phyloP scores from a whole-genome alignment of 30 jellyfish, hydroid and myxozoan species.

The Pseudorhiza aurosa region DNA sequence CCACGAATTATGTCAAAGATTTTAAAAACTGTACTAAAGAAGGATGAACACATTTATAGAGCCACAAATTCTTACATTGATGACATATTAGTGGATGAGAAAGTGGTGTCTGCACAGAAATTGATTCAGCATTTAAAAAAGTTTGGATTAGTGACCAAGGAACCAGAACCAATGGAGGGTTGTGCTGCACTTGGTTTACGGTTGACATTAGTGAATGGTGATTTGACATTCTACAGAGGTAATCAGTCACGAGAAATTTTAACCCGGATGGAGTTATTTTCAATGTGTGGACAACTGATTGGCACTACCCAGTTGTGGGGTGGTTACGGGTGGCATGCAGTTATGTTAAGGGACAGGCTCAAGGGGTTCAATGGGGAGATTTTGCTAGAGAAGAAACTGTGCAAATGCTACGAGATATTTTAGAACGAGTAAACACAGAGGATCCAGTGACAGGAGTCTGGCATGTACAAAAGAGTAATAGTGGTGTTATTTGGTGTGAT shows the following conservation, averaged over 20 bases:
- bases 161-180: constrained; percentile 42
- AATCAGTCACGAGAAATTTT: neutral
- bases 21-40: neutral
- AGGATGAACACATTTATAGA: neutral
- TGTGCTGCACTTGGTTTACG: constrained; percentile 33
- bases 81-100: constrained; percentile 21
- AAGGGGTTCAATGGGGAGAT: constrained; percentile 17
- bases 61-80: constrained; percentile 19
- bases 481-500: constrained; percentile 37
- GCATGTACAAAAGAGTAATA: constrained; percentile 8
- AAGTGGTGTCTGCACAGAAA: constrained; percentile 2
- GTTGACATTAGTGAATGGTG: constrained; percentile 7
- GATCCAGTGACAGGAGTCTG: constrained; percentile 52
- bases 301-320: constrained; percentile 57
- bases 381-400: neutral
- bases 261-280: constrained; percentile 18
- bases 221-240: constrained; percentile 4
- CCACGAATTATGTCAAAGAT: constrained; percentile 37
- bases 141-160: constrained; percentile 28
- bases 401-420: constrained; percentile 2
- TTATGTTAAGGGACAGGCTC: constrained; percentile 20
- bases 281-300: constrained; percentile 36
- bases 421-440: neutral
- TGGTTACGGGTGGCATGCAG: constrained; percentile 47
- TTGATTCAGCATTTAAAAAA: neutral